phyloP scores from a whole-genome alignment of 2,888 invertebrate species.

The Trissoscelio sp. region DNA sequence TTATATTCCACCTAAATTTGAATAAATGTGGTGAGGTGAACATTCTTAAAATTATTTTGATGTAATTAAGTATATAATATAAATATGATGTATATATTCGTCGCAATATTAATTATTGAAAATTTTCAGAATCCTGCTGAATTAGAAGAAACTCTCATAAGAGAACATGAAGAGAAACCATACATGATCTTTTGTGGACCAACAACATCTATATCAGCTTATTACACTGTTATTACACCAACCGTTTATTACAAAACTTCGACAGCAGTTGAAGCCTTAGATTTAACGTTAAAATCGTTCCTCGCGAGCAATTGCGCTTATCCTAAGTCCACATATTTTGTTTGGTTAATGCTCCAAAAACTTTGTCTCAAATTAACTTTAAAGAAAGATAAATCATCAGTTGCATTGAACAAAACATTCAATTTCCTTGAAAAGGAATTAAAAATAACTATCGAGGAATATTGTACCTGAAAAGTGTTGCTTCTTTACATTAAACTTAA shows the following conservation, averaged over 20 bases:
- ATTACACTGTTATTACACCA: not conserved
- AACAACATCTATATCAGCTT: not conserved
- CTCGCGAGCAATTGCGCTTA: not conserved
- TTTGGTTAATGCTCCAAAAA: slow-evolving; percentile 11
- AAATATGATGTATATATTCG: no score
- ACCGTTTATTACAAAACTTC: not conserved
- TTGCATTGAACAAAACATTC: no score
- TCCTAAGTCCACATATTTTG: slow-evolving; percentile 1
- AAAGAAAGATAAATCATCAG: no score
- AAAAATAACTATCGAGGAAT: no score
- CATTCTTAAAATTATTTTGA: no score
- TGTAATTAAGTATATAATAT: no score
- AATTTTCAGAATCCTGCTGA: not conserved
- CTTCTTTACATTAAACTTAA: no score
- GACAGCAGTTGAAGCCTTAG: slow-evolving; percentile 8
- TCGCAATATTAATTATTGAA: no score
- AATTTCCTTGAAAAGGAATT: no score
- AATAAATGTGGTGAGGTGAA: no score
- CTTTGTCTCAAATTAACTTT: slow-evolving; percentile 3
- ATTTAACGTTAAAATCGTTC: not conserved
- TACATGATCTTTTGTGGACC: slow-evolving; percentile 1
- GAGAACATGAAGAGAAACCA: not conserved
- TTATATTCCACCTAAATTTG: no score
- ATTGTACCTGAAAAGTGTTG: no score
- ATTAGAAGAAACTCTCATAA: not conserved